A percentile compares a stretch with the other conserved stretches of the same genome.
These are phyloP conservation scores for Hippocampus zosterae DNA, from an alignment of 2,113 vertebrate genomes.

Conservation along the genomic window DNA sequence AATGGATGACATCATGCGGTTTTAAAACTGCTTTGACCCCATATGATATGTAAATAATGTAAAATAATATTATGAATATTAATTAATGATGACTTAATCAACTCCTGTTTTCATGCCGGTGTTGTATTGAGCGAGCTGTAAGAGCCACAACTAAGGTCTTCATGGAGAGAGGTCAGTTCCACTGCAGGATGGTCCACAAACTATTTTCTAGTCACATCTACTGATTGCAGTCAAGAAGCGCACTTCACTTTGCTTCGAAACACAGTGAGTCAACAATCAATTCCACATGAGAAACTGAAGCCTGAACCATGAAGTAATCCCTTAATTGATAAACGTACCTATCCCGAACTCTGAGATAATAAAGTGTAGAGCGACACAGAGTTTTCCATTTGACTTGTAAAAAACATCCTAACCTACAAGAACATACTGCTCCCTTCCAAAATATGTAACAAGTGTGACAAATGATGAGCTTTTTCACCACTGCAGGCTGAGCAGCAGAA, in stretches of 20 bases:
- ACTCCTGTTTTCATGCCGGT: neutral
- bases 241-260: neutral
- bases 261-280: neutral
- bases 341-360: too few relatives aligned
- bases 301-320: too few relatives aligned
- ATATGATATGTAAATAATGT: neutral
- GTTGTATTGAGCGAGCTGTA: neutral
- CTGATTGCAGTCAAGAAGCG: neutral
- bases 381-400: too few relatives aligned
- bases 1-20: neutral
- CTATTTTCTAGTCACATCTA: too few relatives aligned
- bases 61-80: neutral
- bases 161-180: neutral
- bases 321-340: neutral
- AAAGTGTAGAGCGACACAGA: too few relatives aligned
- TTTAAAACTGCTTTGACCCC: neutral
- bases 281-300: neutral
- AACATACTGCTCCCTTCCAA: neutral
- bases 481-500: neutral
- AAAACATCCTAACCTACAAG: neutral
- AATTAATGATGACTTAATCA: too few relatives aligned
- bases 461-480: neutral
- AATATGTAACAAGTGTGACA: too few relatives aligned
- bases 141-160: neutral
- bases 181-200: too few relatives aligned